A percentile compares a stretch with the other conserved stretches of the same genome.
Conservation (phyloP, 2,797 vertebrate genomes). For the Pseudocheirus occidentalis region DNA sequence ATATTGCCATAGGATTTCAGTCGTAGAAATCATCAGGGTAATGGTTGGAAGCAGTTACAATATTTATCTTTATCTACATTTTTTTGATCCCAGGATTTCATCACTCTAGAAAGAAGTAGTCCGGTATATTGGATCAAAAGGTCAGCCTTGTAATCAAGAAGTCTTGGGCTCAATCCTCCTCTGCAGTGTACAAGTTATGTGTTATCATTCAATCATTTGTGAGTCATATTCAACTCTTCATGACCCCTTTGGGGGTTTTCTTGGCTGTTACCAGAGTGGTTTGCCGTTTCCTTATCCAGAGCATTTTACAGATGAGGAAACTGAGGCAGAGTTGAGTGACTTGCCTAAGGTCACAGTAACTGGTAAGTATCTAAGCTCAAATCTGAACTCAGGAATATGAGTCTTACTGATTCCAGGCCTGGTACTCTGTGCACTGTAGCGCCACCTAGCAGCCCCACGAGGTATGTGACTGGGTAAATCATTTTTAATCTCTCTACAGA, state of each 20-base stretch:
- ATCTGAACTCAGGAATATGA: no score
- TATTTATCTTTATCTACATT: neutral
- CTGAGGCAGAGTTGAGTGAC: neutral
- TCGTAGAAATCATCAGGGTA: neutral
- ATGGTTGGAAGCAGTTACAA: neutral
- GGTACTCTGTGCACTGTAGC: neutral
- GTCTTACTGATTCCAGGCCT: neutral
- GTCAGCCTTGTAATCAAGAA: neutral
- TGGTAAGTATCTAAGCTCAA: neutral
- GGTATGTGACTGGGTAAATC: neutral
- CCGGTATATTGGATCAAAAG: neutral
- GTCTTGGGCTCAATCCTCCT: no score
- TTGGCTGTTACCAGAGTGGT: no score
- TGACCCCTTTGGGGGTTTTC: no score
- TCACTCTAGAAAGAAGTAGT: neutral
- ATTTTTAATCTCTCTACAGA: neutral
- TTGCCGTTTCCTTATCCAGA: no score
- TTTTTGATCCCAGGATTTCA: neutral
- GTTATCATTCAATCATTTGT: no score
- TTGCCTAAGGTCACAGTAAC: neutral
- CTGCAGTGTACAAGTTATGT: no score
- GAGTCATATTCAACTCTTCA: no score
- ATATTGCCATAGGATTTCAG: neutral
- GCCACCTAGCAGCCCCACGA: neutral
- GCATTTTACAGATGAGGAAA: neutral